Conservation (phyloP, 2,888 invertebrate species). For the Meiosimyza platycephala region DNA sequence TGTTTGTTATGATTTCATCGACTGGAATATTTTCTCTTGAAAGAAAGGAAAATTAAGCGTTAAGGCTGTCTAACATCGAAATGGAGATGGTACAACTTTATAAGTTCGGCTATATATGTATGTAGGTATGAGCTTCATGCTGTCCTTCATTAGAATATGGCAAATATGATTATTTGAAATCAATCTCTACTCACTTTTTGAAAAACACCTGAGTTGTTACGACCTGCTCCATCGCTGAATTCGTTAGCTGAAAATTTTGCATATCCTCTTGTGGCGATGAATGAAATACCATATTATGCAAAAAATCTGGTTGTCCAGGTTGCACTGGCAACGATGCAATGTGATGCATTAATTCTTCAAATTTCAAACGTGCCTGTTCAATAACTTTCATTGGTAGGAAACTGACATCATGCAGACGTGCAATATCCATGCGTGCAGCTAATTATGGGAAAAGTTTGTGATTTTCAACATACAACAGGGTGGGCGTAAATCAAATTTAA, state of each 20-base stretch:
- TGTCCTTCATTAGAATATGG: no score
- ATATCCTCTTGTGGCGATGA: conserved; percentile 62
- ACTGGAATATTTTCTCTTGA: conserved; percentile 58
- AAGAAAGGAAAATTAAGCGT: background rate
- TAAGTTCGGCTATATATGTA: no score
- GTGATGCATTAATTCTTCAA: conserved; percentile 64
- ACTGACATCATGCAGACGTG: conserved; percentile 32
- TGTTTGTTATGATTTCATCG: conserved; percentile 63
- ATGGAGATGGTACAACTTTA: no score
- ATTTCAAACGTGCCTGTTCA: conserved; percentile 61
- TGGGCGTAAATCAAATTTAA: no score
- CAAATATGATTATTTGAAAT: background rate
- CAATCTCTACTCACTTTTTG: conserved; percentile 61
- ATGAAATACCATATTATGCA: conserved; percentile 63
- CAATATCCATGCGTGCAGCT: conserved; percentile 41
- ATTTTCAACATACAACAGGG: background rate
- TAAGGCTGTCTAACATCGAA: no score
- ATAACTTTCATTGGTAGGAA: conserved; percentile 52
- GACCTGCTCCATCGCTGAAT: conserved; percentile 69
- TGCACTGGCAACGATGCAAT: conserved; percentile 60
- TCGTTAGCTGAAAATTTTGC: conserved; percentile 66
- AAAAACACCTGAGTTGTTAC: conserved; percentile 69
- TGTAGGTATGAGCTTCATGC: no score
- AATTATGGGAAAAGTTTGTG: background rate
- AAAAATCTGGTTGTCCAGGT: conserved; percentile 63